phyloP scores from a whole-genome alignment of 2,797 vertebrate genomes.

The Hyperoplus immaculatus region DNA sequence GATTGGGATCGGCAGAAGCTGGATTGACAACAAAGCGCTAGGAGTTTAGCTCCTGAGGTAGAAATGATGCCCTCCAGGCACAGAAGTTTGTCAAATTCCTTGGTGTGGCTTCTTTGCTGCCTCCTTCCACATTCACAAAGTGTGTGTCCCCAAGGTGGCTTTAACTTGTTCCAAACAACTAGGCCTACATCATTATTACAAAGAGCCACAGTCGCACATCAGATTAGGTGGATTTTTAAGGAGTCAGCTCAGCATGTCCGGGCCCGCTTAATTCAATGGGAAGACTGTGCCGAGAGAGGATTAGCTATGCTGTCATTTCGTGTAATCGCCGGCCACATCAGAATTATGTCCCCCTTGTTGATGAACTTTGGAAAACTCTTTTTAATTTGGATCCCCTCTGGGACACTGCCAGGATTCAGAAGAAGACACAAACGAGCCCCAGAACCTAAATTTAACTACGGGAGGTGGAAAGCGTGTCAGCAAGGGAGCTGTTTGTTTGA shows the following conservation, averaged over 20 bases:
- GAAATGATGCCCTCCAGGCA: slow-evolving; percentile 58
- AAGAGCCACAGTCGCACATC: slow-evolving; percentile 28
- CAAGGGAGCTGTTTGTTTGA: slow-evolving; percentile 38
- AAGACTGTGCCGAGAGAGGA: slow-evolving; percentile 63
- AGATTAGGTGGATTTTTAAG: slow-evolving; percentile 62
- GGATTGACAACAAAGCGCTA: slow-evolving; percentile 46
- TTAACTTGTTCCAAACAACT: slow-evolving; percentile 36
- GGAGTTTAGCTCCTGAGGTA: slow-evolving; percentile 36
- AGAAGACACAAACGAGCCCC: slow-evolving; percentile 44
- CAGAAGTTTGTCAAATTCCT: slow-evolving; percentile 68
- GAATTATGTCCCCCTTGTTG: slow-evolving; percentile 50
- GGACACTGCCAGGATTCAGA: slow-evolving; percentile 43
- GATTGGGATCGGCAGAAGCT: slow-evolving; percentile 24
- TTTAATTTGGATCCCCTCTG: slow-evolving; percentile 60
- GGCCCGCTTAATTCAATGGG: slow-evolving; percentile 39
- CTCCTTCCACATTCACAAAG: slow-evolving; percentile 46
- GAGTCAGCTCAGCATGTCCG: slow-evolving; percentile 45
- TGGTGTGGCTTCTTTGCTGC: slow-evolving; percentile 26
- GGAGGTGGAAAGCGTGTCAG: slow-evolving; percentile 35
- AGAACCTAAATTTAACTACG: slow-evolving; percentile 41
- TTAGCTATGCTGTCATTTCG: slow-evolving; percentile 72
- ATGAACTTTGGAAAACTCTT: slow-evolving; percentile 69
- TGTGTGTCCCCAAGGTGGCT: slow-evolving; percentile 47
- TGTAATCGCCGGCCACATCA: slow-evolving; percentile 66
- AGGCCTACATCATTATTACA: slow-evolving; percentile 18